Conservation (phyloP, 2,888 invertebrate genomes). For the Oscheius onirici region DNA sequence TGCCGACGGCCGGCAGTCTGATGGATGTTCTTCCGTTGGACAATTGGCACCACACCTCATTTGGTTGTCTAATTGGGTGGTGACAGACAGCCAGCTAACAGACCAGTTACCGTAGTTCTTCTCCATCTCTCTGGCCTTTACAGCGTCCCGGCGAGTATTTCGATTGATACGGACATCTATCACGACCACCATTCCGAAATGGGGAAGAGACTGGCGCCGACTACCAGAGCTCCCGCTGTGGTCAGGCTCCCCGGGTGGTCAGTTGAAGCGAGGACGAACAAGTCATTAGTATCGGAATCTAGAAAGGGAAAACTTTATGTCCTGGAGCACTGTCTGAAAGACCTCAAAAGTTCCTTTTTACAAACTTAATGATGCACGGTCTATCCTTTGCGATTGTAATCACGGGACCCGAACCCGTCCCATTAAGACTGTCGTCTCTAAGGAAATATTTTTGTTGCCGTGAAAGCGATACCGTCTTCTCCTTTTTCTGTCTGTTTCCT, state of each 20-base stretch:
- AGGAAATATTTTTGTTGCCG: conserved; percentile 7
- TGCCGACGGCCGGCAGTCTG: conserved; percentile 13
- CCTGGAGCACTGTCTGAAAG: background rate
- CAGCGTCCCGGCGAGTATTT: conserved; percentile 9
- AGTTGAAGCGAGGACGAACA: background rate
- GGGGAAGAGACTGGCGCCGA: background rate
- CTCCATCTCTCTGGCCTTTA: conserved; percentile 8
- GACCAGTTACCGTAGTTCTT: background rate
- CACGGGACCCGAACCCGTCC: conserved; percentile 7
- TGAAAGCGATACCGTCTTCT: background rate
- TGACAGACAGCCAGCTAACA: background rate
- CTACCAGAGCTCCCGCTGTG: conserved; percentile 4
- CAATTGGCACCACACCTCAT: conserved; percentile 31
- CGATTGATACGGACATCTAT: conserved; percentile 32
- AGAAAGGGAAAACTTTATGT: background rate
- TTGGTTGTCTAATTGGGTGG: conserved; percentile 25
- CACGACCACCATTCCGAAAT: conserved; percentile 24
- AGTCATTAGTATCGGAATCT: background rate
- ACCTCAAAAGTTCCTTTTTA: background rate
- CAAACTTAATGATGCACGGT: background rate
- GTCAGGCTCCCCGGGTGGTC: conserved; percentile 23
- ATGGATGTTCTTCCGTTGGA: conserved; percentile 9
- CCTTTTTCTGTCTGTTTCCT: background rate
- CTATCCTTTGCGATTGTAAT: background rate
- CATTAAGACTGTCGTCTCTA: conserved; percentile 11